A percentile compares a stretch with the other conserved stretches of the same genome.
phyloP scores from a whole-genome alignment of 2,113 vertebrate genomes.

The Smithornis capensis region DNA sequence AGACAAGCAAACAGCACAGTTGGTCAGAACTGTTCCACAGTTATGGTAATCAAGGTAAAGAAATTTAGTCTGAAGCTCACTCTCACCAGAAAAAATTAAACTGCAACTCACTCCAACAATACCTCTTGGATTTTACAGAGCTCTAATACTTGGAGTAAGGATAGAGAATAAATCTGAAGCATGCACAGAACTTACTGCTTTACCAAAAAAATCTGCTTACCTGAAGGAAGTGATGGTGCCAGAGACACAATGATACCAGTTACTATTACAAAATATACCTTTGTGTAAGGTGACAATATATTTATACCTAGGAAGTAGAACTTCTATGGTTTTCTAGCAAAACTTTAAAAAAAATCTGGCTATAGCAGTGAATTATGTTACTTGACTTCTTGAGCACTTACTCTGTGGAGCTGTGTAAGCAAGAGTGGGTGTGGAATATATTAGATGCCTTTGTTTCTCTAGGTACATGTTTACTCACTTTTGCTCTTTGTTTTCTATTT shows the following conservation, averaged over 20 bases:
- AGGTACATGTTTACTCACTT: constrained; percentile 21
- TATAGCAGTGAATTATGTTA: background rate
- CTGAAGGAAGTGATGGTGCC: background rate
- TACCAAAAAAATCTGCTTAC: background rate
- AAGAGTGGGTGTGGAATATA: background rate
- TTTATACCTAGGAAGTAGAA: background rate
- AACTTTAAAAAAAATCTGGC: background rate
- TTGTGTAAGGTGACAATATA: background rate
- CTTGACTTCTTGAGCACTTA: background rate
- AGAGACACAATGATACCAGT: background rate
- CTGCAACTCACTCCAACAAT: background rate
- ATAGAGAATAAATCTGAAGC: background rate
- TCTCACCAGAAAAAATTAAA: background rate
- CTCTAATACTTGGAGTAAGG: background rate
- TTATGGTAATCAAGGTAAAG: background rate
- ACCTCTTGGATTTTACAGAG: background rate
- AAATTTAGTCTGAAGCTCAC: background rate
- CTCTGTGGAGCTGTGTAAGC: background rate
- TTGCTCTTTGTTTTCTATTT: background rate
- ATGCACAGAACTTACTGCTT: background rate
- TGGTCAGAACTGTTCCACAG: background rate
- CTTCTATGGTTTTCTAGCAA: background rate
- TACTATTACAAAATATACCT: background rate
- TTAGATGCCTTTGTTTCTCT: background rate
- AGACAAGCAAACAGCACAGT: background rate